These are phyloP conservation scores for Eupithecia inturbata DNA, from an alignment of 2,888 invertebrate genomes.

Conservation along the genomic window DNA sequence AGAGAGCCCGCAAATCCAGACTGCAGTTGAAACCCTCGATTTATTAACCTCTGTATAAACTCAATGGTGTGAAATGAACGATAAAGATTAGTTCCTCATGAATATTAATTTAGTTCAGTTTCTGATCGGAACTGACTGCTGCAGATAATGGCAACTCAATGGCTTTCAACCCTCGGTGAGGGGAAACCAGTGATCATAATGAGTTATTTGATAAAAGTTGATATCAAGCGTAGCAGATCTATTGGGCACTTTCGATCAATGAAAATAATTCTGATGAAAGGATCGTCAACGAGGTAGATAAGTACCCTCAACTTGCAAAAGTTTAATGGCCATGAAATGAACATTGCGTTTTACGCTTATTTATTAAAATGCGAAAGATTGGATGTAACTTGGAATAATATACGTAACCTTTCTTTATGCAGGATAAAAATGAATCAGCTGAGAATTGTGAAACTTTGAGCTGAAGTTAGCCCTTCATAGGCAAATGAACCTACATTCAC, in stretches of 20 bases:
- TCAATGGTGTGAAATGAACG: constrained; percentile 69
- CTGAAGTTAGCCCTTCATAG: background rate
- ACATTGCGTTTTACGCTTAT: background rate
- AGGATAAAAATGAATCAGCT: background rate
- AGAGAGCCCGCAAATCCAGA: constrained; percentile 36
- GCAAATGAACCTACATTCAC: background rate
- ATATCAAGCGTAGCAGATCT: constrained; percentile 8
- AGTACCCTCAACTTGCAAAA: background rate
- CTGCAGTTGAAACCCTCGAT: constrained; percentile 57
- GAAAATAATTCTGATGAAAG: background rate
- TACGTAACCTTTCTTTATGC: no score
- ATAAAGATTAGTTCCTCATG: constrained; percentile 61
- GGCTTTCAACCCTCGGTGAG: constrained; percentile 40
- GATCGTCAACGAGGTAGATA: no score
- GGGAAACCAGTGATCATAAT: constrained; percentile 25
- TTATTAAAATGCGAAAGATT: no score
- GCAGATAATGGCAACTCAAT: constrained; percentile 53
- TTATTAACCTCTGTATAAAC: constrained; percentile 61
- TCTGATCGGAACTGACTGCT: constrained; percentile 53
- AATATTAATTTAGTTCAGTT: constrained; percentile 60
- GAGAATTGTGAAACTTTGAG: background rate
- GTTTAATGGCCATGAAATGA: background rate
- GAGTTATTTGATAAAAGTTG: constrained; percentile 17
- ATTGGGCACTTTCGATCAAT: background rate
- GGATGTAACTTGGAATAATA: no score